Evolutionary conservation across 2,888 invertebrate genomes (phyloP).

Genomic region (Helleia helle): DNA sequence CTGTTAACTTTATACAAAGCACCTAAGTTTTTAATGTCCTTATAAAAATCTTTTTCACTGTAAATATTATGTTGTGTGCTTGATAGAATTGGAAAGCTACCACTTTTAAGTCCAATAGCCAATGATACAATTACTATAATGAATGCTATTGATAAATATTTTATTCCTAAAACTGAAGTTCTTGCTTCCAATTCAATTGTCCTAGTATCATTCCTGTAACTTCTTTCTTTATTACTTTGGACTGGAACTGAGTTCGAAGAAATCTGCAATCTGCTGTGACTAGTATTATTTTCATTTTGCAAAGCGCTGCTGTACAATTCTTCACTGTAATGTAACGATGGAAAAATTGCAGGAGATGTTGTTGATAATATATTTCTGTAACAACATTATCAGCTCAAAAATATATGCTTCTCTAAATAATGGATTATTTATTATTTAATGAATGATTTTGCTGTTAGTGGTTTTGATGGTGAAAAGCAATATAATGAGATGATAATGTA

Average conservation of each 20-base stretch:
- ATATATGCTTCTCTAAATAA: background rate
- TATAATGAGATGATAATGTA: slow-evolving; percentile 4
- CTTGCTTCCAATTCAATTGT: too few relatives aligned
- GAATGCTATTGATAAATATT: too few relatives aligned
- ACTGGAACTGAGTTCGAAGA: slow-evolving; percentile 1
- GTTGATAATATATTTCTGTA: slow-evolving; percentile 51
- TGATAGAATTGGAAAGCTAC: slow-evolving; percentile 6
- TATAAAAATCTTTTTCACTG: slow-evolving; percentile 39
- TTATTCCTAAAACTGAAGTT: too few relatives aligned
- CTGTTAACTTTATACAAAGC: slow-evolving; percentile 44
- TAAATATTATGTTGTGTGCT: slow-evolving; percentile 21
- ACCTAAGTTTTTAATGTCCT: slow-evolving; percentile 40
- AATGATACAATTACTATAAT: slow-evolving; percentile 12
- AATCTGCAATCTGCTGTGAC: background rate
- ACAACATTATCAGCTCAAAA: slow-evolving; percentile 44
- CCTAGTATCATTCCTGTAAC: too few relatives aligned
- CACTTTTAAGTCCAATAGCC: slow-evolving; percentile 10
- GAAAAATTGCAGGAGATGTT: slow-evolving; percentile 50
- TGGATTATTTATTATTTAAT: background rate
- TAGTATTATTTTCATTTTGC: slow-evolving; percentile 14
- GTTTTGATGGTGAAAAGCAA: background rate
- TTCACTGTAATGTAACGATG: slow-evolving; percentile 46
- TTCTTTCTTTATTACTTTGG: too few relatives aligned
- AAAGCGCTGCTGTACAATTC: slow-evolving; percentile 22
- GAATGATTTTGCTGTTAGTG: background rate